Evolutionary conservation across 92 coral and sea anemone genomes (phyloP).

Genomic region (Montipora capitata): DNA sequence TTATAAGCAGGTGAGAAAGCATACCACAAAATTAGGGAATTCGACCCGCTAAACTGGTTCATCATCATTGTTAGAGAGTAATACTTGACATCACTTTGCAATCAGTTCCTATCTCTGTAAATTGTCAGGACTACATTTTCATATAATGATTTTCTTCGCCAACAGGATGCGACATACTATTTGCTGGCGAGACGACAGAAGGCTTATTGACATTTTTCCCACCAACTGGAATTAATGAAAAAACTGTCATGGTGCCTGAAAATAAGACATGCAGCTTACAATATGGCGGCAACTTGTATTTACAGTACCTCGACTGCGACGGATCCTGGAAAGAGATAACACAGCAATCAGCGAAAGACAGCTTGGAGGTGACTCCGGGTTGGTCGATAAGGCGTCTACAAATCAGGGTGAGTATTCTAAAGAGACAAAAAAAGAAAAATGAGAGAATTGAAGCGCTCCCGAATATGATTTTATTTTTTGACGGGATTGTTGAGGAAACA

Average conservation of each 20-base stretch:
- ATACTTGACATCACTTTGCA: too few relatives aligned
- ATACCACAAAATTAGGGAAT: too few relatives aligned
- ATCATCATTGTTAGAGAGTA: too few relatives aligned
- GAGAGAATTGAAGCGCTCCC: too few relatives aligned
- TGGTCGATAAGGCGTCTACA: conserved; percentile 8
- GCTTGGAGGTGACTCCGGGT: conserved; percentile 9
- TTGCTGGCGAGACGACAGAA: neutral
- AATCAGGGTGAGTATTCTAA: neutral
- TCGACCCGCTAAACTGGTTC: too few relatives aligned
- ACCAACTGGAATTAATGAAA: neutral
- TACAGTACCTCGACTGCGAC: conserved; percentile 22
- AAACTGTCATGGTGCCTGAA: neutral
- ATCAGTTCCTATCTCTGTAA: neutral
- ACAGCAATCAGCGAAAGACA: neutral
- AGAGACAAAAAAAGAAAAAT: neutral
- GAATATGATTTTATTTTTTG: too few relatives aligned
- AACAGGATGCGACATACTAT: conserved; percentile 27
- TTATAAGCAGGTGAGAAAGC: too few relatives aligned
- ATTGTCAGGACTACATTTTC: neutral
- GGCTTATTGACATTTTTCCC: conserved; percentile 1
- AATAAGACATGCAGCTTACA: conserved; percentile 14
- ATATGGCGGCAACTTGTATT: neutral
- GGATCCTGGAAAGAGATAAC: conserved; percentile 20
- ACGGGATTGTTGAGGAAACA: too few relatives aligned
- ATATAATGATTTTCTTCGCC: neutral